Evolutionary conservation across 2,113 vertebrate species (phyloP), one percentile per base, ranked within the genome.

Genomic region (Tonatia bakeri): DNA sequence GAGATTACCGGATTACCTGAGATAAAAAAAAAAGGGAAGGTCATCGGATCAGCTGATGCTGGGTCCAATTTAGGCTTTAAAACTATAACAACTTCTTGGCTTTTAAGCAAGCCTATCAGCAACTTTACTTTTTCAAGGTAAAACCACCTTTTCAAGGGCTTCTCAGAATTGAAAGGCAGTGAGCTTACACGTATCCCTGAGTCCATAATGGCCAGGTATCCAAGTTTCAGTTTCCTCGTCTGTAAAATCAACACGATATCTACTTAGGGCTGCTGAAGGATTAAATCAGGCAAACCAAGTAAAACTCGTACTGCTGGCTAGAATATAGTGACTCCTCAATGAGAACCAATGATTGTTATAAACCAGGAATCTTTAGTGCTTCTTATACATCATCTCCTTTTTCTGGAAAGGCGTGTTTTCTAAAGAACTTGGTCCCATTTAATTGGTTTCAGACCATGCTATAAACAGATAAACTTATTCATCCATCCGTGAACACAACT

Each of bases 31-130:
- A 96, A 50, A 67, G 31, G 54, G 59, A 84, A 97, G 97, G 96
- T 96, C 93, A 93, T 70, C 7, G 26, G 96, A 97, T 96, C 96
- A 92, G 90, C 73, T 91, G 97, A 96, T 88, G 92, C n/a, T 5
- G 69, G 92, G 77, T 94, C 95, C 97, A 97, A 97, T 98, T 97
- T 95, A 86, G 94, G 84, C 91, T 96, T 97, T 98, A 98, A 97
- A 96, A 95, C 96, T 94, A 7, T 97, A 97, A 97, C 95, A 96
- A 90, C 92, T 76, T 94, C 72, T 96, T 13, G 5, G 76, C 87
- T 97, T 96, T 95, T 96, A 97, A 97, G 96, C 87, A 95, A 90
- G 54, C 33, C 87, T 76, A 87, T 84, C 85, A 91, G 17, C 20
- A 97, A 96, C 92, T 95, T 96, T 95, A 82, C 92, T 91, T 56